Evolutionary conservation across 2,888 invertebrate genomes (phyloP), one percentile per base, ranked within the genome.

Genomic region (Strigamia crassipes): DNA sequence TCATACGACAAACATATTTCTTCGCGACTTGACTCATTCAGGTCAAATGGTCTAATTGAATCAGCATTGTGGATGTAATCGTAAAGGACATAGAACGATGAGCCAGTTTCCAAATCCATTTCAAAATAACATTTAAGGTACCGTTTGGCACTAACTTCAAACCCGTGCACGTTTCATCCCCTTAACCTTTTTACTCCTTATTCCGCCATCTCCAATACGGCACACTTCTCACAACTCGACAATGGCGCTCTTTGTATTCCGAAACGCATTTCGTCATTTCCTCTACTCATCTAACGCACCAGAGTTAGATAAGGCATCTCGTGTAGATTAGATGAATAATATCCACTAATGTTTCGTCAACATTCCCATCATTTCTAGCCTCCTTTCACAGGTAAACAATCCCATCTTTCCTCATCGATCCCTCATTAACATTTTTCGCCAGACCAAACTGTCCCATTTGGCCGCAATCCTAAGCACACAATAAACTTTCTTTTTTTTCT

Each of bases 51-150:
- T 73, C 73, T 73, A 73, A 73, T 73, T 73, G 73, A 73, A 73
- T 73, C 73, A 23, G 73, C 73, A 13, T n/a, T 73, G 27, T 73
- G 27, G 73, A 73, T 12, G 73, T 73, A 73, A 73, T 73, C 27
- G 73, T 73, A 73, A 12, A 73, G 27, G 73, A 73, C 73, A n/a
- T 15, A 73, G 73, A 31, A 73, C 73, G 73, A 73, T 73, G 73
- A 73, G 31, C 73, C 73, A 73, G 73, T 73, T 73, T 27, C 73
- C 73, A 73, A 73, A 73, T 73, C 73, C 73, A 73, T 73, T 73
- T 73, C 73, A 73, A 73, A 73, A 73, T 73, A 73, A 73, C 73
- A 73, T 73, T 73, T 73, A n/a, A 73, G 73, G 73, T 73, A 73
- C 73, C 73, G 31, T 73, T 73, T 73, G 73, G 73, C 73, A 73